Evolutionary conservation across 2,797 vertebrate species (phyloP), one percentile per base, ranked within the genome.

Genomic region (Microctenopoma lineatum): DNA sequence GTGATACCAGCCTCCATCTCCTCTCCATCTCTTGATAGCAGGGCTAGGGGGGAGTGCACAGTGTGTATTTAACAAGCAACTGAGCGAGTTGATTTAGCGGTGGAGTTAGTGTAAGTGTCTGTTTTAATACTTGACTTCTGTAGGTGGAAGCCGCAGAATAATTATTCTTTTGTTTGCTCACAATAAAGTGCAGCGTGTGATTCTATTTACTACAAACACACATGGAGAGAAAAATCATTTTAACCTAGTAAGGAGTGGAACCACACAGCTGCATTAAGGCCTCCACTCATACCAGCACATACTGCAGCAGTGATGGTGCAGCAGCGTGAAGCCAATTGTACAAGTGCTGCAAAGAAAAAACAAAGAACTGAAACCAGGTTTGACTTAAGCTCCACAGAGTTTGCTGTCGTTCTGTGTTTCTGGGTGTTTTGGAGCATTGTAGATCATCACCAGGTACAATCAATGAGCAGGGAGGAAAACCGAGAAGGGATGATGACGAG

Each of bases 1-100:
- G 77, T 77, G 85, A 90, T 83, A 80, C 75, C 71, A 79, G 81
- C 85, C 75, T 87, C 67, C 70, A 60, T 70, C 77, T 75, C 77
- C 73, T 45, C 56, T 59, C 71, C 2, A 52, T 64, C 80, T 81
- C 69, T 57, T 57, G 70, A 63, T 79, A 66, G 77, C 71, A 27
- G 54, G 52, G 57, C 65, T 59, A 67, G 36, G 10, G 71, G 71
- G 56, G 77, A 85, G 72, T 79, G 67, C 80, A 80, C 75, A 12
- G 46, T 58, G 70, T 84, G 77, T 81, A 62, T 86, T 87, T 84
- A 84, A 87, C 70, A 83, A 77, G 69, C 73, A 77, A 36, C 67
- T 12, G 60, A 86, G 80, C 77, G 25, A 67, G 59, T 68, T 52
- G 57, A 72, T 72, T 69, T 77, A 54, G 80, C 52, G 54, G 77